Evolutionary conservation across 2,888 invertebrate genomes (phyloP), one percentile per base, ranked within the genome.

Genomic region (Sesamia inferens): DNA sequence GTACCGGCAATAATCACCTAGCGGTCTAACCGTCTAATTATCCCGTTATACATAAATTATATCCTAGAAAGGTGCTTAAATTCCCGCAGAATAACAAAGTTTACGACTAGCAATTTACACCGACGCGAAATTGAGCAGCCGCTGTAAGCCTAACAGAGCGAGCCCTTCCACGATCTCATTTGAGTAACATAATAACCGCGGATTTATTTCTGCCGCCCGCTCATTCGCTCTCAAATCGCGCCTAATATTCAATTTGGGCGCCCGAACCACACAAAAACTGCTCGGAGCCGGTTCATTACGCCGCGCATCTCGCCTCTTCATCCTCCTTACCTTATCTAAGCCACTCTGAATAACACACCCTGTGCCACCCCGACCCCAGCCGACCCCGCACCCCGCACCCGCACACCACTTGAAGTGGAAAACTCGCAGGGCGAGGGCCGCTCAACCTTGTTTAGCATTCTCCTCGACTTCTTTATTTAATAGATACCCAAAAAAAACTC

Each of bases 381-480:
- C 84, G 77, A 55, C 77, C 78, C 80, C 79, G 81, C 82, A 85
- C 89, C 91, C 89, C 87, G 85, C 90, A 78, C 90, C 91, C 93
- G 90, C 93, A 91, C 93, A 93, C 94, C 94, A 93, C 93, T 94
- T 95, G 93, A 92, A 96, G 95, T 96, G 95, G 95, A 95, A 95
- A 95, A 95, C 95, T 95, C 95, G 90, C 92, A 94, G 94, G 94
- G 94, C 93, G 95, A 94, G 94, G 94, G 95, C 94, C 94, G 94
- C 95, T 95, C 95, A 94, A 94, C 95, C 95, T 96, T 96, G 95
- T 95, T 96, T 96, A 95, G 95, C 96, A 96, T 96, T 96, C 96
- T 94, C 93, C 94, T 92, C 95, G 93, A 94, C 94, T 94, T 95
- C 95, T 95, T 96, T 96, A 95, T 95, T 96, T 96, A 96, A 96